Evolutionary conservation across 2,113 vertebrate species (phyloP).

Genomic region (Ceyx melanurus): DNA sequence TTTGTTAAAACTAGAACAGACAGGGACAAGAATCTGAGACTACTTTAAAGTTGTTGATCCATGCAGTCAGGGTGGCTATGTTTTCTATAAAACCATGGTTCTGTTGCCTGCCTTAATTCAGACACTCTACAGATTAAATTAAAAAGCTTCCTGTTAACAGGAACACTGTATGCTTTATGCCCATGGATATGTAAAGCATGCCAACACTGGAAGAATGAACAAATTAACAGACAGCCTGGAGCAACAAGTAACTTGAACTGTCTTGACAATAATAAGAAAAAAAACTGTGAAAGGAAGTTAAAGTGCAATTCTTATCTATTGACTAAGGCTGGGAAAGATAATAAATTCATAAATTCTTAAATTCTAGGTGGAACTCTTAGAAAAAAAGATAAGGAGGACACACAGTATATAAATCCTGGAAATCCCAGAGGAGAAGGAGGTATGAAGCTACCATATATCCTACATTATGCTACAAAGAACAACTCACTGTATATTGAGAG

Average conservation of each 20-base stretch:
- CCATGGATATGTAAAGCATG: slow-evolving; percentile 33
- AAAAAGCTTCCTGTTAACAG: slow-evolving; percentile 43
- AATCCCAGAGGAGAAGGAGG: slow-evolving; percentile 27
- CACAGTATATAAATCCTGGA: slow-evolving; percentile 33
- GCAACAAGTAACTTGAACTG: slow-evolving; percentile 53
- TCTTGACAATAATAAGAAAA: slow-evolving; percentile 47
- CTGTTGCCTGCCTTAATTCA: slow-evolving; percentile 26
- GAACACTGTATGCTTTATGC: slow-evolving; percentile 32
- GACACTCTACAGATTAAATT: slow-evolving; percentile 49
- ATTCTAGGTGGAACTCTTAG: slow-evolving; percentile 38
- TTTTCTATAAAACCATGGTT: background rate
- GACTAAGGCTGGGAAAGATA: slow-evolving; percentile 43
- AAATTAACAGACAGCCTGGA: slow-evolving; percentile 43
- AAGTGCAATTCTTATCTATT: slow-evolving; percentile 44
- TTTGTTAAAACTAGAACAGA: background rate
- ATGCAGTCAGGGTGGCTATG: background rate
- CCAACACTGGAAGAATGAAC: slow-evolving; percentile 29
- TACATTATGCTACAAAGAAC: slow-evolving; percentile 21
- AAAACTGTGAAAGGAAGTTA: slow-evolving; percentile 24
- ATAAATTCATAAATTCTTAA: slow-evolving; percentile 61
- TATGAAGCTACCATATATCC: slow-evolving; percentile 44
- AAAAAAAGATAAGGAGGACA: slow-evolving; percentile 56
- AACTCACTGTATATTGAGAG: slow-evolving; percentile 22
- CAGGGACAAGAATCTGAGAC: background rate
- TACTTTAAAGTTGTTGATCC: background rate